Conservation (phyloP, 2,888 invertebrate species). For the Lissonota sp. region DNA sequence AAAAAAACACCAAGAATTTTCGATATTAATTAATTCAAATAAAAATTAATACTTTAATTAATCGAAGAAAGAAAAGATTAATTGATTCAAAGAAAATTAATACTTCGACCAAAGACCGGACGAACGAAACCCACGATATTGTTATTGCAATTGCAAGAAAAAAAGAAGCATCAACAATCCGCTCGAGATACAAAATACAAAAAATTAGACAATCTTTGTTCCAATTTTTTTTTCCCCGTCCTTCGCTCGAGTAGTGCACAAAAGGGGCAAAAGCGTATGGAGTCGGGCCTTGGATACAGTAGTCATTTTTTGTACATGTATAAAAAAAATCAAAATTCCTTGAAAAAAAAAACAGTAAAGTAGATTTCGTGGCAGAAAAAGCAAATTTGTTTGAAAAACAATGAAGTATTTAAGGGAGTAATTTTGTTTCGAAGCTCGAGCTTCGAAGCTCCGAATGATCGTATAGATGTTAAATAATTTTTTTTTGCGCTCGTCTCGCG, state of each 20-base stretch:
- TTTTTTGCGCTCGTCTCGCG: conserved; percentile 50
- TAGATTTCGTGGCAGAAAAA: conserved; percentile 61
- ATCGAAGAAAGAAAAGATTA: conserved; percentile 6
- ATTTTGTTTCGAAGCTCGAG: conserved; percentile 56
- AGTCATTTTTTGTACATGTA: conserved; percentile 34
- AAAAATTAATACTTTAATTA: not conserved
- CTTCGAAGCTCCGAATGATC: conserved; percentile 57
- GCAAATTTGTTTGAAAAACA: conserved; percentile 28
- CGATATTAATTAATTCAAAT: not conserved
- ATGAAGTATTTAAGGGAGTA: conserved; percentile 13
- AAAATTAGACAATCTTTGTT: conserved; percentile 7
- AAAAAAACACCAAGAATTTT: too few species aligned
- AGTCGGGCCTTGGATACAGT: conserved; percentile 72
- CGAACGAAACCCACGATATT: conserved; percentile 54
- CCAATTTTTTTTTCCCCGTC: conserved; percentile 33
- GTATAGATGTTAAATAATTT: conserved; percentile 38
- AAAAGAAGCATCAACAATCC: conserved; percentile 12
- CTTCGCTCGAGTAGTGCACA: conserved; percentile 59
- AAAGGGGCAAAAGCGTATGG: conserved; percentile 68
- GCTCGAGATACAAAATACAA: conserved; percentile 9
- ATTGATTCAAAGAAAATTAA: not conserved
- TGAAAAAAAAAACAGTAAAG: conserved; percentile 31
- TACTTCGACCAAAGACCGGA: conserved; percentile 60
- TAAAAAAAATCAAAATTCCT: conserved; percentile 2
- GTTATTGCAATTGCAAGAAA: conserved; percentile 3